These are phyloP conservation scores for Drosophila sechellia DNA, from an alignment of 1,140 invertebrate genomes.

Conservation along the genomic window DNA sequence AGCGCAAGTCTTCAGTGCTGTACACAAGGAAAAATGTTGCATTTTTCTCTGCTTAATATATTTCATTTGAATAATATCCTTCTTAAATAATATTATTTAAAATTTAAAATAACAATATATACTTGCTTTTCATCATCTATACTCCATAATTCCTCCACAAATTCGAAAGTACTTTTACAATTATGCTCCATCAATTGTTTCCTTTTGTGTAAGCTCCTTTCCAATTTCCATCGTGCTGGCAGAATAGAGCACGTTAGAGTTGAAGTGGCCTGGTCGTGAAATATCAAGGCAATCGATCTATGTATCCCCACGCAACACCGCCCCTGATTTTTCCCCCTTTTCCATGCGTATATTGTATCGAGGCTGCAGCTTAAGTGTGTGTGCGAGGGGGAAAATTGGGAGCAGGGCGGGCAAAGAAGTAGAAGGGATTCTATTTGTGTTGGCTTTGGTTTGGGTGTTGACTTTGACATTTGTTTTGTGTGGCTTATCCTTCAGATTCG, in stretches of 20 bases:
- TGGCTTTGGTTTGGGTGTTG: conserved; percentile 71
- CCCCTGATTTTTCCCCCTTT: conserved; percentile 14
- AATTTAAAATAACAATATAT: too few relatives aligned
- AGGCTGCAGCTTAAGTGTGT: conserved; percentile 55
- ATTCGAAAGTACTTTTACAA: not conserved
- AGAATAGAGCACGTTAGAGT: conserved; percentile 44
- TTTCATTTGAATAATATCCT: too few relatives aligned
- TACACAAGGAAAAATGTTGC: conserved; percentile 5
- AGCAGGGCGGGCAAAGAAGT: not conserved
- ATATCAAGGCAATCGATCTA: conserved; percentile 70
- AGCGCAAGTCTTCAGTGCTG: not conserved
- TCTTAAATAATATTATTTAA: too few relatives aligned
- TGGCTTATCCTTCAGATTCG: conserved; percentile 74
- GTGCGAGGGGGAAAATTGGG: conserved; percentile 18
- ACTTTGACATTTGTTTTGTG: conserved; percentile 83
- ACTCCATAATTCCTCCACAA: too few relatives aligned
- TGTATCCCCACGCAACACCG: conserved; percentile 8
- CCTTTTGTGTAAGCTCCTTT: conserved; percentile 2
- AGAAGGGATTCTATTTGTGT: conserved; percentile 35
- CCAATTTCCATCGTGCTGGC: conserved; percentile 21
- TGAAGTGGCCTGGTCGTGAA: conserved; percentile 53
- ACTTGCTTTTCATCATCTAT: too few relatives aligned
- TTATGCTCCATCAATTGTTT: not conserved
- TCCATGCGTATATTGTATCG: conserved; percentile 46
- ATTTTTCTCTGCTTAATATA: too few relatives aligned